phyloP scores from a whole-genome alignment of 2,888 invertebrate species.

The Phania funesta region DNA sequence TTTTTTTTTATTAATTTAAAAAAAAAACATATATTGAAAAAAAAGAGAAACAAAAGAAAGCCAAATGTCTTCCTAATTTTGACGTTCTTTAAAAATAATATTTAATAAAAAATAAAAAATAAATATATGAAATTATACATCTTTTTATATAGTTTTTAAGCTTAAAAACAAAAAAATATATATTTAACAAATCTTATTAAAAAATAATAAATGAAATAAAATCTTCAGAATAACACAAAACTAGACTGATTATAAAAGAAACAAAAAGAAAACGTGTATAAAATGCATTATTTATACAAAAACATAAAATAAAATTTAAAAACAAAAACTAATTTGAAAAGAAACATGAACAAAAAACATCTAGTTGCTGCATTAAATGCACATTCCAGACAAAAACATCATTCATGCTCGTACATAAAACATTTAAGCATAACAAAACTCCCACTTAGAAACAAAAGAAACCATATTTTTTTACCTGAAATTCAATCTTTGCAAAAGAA shows the following conservation, averaged over 20 bases:
- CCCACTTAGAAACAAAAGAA: conserved; percentile 27
- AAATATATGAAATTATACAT: conserved; percentile 56
- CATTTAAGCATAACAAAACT: conserved; percentile 8
- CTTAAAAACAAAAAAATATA: conserved; percentile 56
- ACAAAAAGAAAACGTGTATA: conserved; percentile 37
- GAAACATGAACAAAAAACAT: conserved; percentile 30
- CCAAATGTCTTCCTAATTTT: conserved; percentile 76
- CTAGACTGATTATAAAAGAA: conserved; percentile 67
- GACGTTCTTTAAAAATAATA: conserved; percentile 63
- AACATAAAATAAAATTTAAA: conserved; percentile 5
- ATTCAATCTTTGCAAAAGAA: conserved; percentile 7
- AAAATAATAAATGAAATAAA: conserved; percentile 45
- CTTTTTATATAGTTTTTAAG: conserved; percentile 66
- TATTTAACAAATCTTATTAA: conserved; percentile 45
- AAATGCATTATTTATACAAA: conserved; percentile 32
- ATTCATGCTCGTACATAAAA: conserved; percentile 14
- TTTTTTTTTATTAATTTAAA: conserved; percentile 24
- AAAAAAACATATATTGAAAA: conserved; percentile 53
- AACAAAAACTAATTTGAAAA: conserved; percentile 16
- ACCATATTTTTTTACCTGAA: conserved; percentile 8
- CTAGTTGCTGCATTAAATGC: conserved; percentile 56
- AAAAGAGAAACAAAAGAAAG: conserved; percentile 71
- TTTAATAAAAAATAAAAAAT: conserved; percentile 48
- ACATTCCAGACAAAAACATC: conserved; percentile 58
- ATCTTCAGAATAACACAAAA: conserved; percentile 67